These are phyloP conservation scores for Enteromius treurensis DNA, from an alignment of 2,797 vertebrate genomes.

Conservation along the genomic window DNA sequence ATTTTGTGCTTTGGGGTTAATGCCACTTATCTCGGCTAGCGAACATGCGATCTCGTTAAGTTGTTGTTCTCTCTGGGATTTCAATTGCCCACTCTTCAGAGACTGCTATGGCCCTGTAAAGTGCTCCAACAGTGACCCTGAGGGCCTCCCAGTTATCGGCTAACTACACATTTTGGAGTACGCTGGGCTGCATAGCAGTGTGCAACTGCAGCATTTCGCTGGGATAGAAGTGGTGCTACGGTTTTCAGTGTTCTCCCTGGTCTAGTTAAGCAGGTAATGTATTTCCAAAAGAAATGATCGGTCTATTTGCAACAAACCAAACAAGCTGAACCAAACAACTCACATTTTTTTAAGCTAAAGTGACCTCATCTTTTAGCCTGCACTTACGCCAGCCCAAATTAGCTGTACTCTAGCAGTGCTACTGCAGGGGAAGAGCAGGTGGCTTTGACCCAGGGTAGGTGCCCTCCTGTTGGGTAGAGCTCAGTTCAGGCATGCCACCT, in stretches of 20 bases:
- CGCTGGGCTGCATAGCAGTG: background rate
- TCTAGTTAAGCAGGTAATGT: background rate
- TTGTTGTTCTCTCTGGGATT: conserved; percentile 43
- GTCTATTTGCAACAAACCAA: background rate
- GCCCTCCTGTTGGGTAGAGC: background rate
- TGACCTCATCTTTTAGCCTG: background rate
- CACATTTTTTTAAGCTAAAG: background rate
- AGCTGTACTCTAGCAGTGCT: conserved; percentile 5
- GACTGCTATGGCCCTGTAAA: conserved; percentile 9
- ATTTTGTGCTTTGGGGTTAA: conserved; percentile 56
- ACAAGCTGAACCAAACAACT: background rate
- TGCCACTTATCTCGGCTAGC: conserved; percentile 47
- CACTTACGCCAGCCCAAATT: conserved; percentile 23
- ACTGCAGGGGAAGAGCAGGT: conserved; percentile 5
- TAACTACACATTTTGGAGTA: conserved; percentile 8
- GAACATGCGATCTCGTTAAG: conserved; percentile 28
- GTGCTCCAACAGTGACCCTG: conserved; percentile 21
- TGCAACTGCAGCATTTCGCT: background rate
- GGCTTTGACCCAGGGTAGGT: conserved; percentile 16
- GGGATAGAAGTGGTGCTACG: background rate
- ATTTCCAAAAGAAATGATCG: background rate
- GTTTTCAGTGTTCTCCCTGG: background rate
- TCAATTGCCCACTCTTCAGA: conserved; percentile 29
- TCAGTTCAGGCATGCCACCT: conserved; percentile 4
- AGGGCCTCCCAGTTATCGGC: background rate